Conservation (phyloP, 1,140 invertebrate species). For the Pseudomyrmex dendroicus region DNA sequence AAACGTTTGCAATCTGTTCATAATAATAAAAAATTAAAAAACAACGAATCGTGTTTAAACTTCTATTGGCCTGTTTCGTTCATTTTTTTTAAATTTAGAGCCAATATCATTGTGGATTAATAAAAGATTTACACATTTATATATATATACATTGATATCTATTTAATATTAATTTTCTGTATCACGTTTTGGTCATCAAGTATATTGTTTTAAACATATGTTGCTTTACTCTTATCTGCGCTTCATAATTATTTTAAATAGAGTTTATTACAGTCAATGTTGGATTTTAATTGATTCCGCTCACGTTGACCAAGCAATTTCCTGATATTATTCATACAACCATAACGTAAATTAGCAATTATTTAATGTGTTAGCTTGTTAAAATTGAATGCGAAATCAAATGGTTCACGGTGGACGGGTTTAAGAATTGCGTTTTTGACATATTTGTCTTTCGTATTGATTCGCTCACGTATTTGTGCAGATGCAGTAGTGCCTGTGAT, state of each 20-base stretch:
- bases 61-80: too few species aligned
- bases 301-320: constrained; percentile 8
- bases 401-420: neutral
- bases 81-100: too few species aligned
- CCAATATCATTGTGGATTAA: too few species aligned
- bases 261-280: constrained; percentile 48
- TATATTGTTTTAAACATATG: neutral
- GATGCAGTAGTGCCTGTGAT: neutral
- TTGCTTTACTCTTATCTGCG: constrained; percentile 1
- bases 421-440: constrained; percentile 22
- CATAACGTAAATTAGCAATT: constrained; percentile 35
- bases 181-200: constrained; percentile 22
- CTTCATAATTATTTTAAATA: constrained; percentile 27
- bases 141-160: neutral
- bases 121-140: too few species aligned
- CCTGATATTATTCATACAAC: constrained; percentile 22
- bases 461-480: neutral
- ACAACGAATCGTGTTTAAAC: too few species aligned
- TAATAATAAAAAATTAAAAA: neutral
- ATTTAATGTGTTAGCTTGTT: constrained; percentile 43
- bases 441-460: constrained; percentile 26
- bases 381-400: constrained; percentile 20
- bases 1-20: too few species aligned
- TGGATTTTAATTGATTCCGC: constrained; percentile 41
- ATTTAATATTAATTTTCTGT: neutral